Conservation (phyloP, 2,797 vertebrate genomes). For the Propithecus deckenii region DNA sequence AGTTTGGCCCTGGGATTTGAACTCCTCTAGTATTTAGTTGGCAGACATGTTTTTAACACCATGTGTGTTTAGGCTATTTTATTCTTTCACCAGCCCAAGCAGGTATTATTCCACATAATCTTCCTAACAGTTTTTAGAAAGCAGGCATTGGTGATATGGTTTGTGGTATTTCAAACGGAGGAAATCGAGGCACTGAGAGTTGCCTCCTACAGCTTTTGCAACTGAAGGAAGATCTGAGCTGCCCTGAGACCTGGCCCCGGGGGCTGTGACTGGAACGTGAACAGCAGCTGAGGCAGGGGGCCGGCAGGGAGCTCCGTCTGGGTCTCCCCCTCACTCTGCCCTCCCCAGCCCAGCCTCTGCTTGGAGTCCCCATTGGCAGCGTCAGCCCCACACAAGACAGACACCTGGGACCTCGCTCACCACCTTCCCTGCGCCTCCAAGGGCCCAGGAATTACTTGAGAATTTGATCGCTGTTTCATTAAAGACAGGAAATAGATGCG, state of each 20-base stretch:
- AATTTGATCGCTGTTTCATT: neutral
- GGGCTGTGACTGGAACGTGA: fast-evolving
- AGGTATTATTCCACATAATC: neutral
- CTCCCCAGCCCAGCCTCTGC: neutral
- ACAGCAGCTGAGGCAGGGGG: neutral
- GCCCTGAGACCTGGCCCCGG: too few relatives aligned
- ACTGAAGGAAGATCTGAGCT: neutral
- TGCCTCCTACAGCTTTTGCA: neutral
- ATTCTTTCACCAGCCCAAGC: neutral
- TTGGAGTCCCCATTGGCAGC: neutral
- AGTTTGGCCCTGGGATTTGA: neutral
- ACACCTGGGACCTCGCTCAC: fast-evolving
- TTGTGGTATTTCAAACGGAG: neutral
- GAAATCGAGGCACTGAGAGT: neutral
- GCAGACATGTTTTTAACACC: neutral
- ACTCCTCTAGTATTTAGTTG: neutral
- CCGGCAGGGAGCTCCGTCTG: fast-evolving
- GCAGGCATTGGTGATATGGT: neutral
- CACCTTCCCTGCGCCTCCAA: neutral
- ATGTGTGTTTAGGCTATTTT: neutral
- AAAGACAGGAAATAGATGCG: neutral
- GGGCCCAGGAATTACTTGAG: neutral
- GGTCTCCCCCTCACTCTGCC: too few relatives aligned
- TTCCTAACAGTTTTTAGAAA: neutral
- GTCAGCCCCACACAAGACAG: neutral